These are phyloP conservation scores for Stegana nigrithorax DNA, from an alignment of 2,888 invertebrate genomes.

Conservation along the genomic window DNA sequence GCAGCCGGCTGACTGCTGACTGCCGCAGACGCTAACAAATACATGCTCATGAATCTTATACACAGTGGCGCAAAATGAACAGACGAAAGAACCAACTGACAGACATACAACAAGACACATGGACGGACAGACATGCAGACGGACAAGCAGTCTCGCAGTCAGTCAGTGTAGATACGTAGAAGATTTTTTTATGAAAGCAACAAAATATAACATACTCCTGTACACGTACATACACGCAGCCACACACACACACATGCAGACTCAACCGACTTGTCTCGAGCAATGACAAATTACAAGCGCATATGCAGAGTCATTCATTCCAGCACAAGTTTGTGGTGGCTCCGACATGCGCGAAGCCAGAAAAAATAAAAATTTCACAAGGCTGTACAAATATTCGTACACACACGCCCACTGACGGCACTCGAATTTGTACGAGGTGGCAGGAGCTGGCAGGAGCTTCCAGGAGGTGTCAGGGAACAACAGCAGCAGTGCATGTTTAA, in stretches of 20 bases:
- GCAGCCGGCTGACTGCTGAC: background rate
- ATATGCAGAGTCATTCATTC: background rate
- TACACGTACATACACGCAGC: background rate
- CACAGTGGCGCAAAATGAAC: too few relatives aligned
- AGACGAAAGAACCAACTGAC: slow-evolving; percentile 24
- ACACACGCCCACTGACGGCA: background rate
- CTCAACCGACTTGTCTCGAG: background rate
- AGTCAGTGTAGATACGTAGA: background rate
- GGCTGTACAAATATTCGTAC: background rate
- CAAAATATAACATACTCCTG: too few relatives aligned
- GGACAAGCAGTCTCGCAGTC: background rate
- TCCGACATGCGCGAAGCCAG: background rate
- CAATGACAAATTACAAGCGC: slow-evolving; percentile 9
- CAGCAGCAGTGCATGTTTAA: slow-evolving; percentile 52
- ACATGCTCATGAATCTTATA: slow-evolving; percentile 15
- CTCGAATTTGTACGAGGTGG: too few relatives aligned
- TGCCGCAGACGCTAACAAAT: slow-evolving; percentile 2
- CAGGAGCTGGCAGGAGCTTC: too few relatives aligned
- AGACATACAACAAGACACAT: slow-evolving; percentile 30
- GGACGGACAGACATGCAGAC: slow-evolving; percentile 20
- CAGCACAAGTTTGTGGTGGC: background rate
- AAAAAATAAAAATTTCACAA: background rate
- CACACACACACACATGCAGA: background rate
- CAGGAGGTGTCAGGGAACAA: too few relatives aligned
- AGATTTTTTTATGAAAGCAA: background rate